Evolutionary conservation across 2,888 invertebrate genomes (phyloP).

Genomic region (Smittia aterrima): DNA sequence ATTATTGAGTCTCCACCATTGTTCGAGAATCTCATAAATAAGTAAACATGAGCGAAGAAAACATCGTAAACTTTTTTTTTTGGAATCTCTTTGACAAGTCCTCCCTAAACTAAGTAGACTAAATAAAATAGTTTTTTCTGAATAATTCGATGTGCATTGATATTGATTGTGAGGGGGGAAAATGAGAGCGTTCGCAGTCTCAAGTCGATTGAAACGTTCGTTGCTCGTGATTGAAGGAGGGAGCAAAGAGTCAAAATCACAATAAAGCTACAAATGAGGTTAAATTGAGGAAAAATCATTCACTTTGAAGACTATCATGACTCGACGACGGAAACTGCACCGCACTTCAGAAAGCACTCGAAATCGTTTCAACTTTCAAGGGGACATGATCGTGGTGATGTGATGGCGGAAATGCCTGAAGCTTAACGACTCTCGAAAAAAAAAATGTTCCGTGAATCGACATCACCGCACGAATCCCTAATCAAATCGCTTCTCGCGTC

Average conservation of each 20-base stretch:
- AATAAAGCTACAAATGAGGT: neutral
- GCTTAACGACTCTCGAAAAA: no score
- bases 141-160: neutral
- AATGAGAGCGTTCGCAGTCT: neutral
- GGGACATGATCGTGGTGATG: no score
- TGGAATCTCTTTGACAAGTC: neutral
- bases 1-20: slow-evolving; percentile 3
- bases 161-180: neutral
- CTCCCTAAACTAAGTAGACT: neutral
- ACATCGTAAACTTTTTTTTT: neutral
- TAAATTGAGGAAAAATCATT: neutral
- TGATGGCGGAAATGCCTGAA: no score
- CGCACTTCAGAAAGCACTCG: neutral
- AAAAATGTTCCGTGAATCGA: no score
- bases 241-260: neutral
- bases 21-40: slow-evolving; percentile 10
- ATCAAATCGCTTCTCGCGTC: no score
- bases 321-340: slow-evolving; percentile 4
- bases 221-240: neutral
- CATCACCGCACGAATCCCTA: no score
- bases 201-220: neutral
- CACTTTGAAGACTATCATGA: neutral
- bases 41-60: neutral
- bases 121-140: neutral
- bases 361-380: no score